These are phyloP conservation scores for Potamarius usumacintae DNA, from an alignment of 2,113 vertebrate genomes.

Conservation along the genomic window DNA sequence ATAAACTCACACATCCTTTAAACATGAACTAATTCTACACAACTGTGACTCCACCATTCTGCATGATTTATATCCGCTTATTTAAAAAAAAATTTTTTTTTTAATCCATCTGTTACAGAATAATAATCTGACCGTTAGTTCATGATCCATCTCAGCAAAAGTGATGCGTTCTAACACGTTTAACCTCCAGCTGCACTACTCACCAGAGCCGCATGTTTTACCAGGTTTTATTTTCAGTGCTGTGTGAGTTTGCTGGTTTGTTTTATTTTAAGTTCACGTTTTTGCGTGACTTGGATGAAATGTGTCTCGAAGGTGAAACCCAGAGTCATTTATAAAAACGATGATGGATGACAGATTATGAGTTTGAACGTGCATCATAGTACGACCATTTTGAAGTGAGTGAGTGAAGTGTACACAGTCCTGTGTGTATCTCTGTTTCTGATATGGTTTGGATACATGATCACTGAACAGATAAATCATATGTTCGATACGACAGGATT, in stretches of 20 bases:
- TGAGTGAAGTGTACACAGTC: background rate
- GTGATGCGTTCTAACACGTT: constrained; percentile 50
- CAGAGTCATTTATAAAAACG: background rate
- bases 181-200: constrained; percentile 33
- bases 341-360: background rate
- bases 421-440: background rate
- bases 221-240: constrained; percentile 43
- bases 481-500: background rate
- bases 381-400: background rate
- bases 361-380: background rate
- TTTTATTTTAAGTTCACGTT: background rate
- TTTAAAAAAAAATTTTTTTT: background rate
- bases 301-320: background rate
- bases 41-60: background rate
- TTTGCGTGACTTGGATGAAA: constrained; percentile 4
- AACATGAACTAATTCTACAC: constrained; percentile 20
- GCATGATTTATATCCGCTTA: background rate
- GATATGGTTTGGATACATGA: background rate
- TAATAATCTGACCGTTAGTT: background rate
- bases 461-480: background rate
- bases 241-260: background rate
- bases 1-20: background rate
- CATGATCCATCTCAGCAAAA: constrained; percentile 54
- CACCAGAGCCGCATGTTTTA: constrained; percentile 48
- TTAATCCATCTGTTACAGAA: background rate